A percentile compares a stretch with the other conserved stretches of the same genome.
Conservation (phyloP, 2,888 invertebrate species). For the Tetranychus piercei region DNA sequence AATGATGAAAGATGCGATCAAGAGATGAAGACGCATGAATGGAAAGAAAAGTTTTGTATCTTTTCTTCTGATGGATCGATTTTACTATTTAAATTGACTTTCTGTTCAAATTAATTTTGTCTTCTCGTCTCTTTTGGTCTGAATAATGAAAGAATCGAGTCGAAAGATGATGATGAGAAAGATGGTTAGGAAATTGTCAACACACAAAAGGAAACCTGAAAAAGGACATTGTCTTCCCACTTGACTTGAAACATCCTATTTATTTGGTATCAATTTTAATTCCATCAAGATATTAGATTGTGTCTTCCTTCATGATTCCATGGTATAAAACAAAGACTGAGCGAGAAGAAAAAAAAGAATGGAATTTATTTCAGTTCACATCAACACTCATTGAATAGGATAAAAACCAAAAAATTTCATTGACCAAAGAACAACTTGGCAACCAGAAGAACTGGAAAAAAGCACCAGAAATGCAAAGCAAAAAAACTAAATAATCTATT, state of each 20-base stretch:
- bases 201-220: background rate
- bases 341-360: background rate
- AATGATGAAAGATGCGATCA: no score
- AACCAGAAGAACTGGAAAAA: no score
- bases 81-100: background rate
- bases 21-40: background rate
- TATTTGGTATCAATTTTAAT: conserved; percentile 1
- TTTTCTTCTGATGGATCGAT: background rate
- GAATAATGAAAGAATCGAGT: background rate
- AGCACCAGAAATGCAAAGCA: no score
- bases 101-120: background rate
- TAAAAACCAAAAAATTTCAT: no score
- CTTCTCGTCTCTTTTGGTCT: background rate
- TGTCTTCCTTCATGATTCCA: background rate
- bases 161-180: background rate
- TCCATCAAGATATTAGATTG: conserved; percentile 1
- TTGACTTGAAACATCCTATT: background rate
- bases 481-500: no score
- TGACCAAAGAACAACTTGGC: no score
- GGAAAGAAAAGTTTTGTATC: background rate
- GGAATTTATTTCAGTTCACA: background rate
- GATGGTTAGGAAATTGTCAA: background rate
- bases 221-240: background rate
- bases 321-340: background rate
- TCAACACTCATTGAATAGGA: no score